phyloP scores from a whole-genome alignment of 2,797 vertebrate genomes.

The Hemitrygon akajei region DNA sequence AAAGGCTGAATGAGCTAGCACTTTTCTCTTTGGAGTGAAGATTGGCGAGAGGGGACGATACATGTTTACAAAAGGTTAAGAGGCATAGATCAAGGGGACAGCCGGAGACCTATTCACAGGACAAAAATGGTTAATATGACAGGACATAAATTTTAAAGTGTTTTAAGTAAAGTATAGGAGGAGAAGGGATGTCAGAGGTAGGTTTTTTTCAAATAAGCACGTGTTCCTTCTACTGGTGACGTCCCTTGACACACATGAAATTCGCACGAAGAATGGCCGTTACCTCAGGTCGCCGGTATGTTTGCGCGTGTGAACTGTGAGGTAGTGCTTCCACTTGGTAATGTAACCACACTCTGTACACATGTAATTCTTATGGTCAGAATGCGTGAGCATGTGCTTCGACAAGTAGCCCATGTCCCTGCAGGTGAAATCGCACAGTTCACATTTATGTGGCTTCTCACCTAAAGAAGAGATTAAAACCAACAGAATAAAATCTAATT shows the following conservation, averaged over 20 bases:
- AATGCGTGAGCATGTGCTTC: conserved; percentile 93
- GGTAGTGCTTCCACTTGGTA: conserved; percentile 97
- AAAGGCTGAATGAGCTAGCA: too few relatives aligned
- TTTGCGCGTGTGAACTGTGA: conserved; percentile 94
- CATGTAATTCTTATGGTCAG: conserved; percentile 87
- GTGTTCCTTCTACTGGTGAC: too few relatives aligned
- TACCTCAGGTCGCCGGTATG: conserved; percentile 91
- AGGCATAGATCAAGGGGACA: too few relatives aligned
- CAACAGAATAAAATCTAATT: conserved; percentile 20
- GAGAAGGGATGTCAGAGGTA: too few relatives aligned
- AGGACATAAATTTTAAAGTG: too few relatives aligned
- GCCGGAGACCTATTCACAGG: too few relatives aligned
- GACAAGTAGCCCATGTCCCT: conserved; percentile 92
- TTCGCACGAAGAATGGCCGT: fast-evolving
- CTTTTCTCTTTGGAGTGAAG: too few relatives aligned
- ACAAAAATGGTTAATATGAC: too few relatives aligned
- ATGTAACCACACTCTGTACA: conserved; percentile 93
- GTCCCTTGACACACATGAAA: neutral
- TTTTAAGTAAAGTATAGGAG: too few relatives aligned
- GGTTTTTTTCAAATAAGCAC: too few relatives aligned
- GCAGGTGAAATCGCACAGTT: conserved; percentile 83
- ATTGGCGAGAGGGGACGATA: too few relatives aligned
- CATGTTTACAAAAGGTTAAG: too few relatives aligned
- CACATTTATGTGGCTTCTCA: conserved; percentile 92
- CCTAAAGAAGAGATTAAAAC: conserved; percentile 54